These are phyloP conservation scores for Slavum lentiscoides DNA, from an alignment of 2,888 invertebrate species.

Conservation along the genomic window DNA sequence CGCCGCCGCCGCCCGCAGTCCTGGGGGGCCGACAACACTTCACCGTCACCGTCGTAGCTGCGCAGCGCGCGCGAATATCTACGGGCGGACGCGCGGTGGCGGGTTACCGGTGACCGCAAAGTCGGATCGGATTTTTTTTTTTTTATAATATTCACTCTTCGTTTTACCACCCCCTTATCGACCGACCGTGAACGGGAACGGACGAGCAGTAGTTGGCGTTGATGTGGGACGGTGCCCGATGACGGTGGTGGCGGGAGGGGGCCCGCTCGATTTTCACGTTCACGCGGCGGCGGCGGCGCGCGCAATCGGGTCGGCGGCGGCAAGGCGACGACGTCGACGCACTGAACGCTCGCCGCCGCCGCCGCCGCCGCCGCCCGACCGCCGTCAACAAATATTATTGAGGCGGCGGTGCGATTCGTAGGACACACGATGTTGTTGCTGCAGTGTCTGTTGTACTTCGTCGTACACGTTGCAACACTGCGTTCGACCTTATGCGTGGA, in stretches of 20 bases:
- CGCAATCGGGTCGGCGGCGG: slow-evolving; percentile 25
- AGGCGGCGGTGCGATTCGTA: not conserved
- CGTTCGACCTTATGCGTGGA: slow-evolving; percentile 35
- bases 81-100: no score
- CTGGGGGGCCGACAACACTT: no score
- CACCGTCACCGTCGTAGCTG: no score
- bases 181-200: not conserved
- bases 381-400: not conserved
- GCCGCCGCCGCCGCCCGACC: not conserved
- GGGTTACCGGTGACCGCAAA: no score
- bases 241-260: no score
- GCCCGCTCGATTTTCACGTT: no score
- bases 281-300: not conserved
- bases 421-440: slow-evolving; percentile 20
- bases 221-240: no score
- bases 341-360: not conserved
- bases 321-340: slow-evolving; percentile 16
- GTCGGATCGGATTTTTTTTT: not conserved
- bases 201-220: no score
- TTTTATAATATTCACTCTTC: not conserved
- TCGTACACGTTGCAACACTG: slow-evolving; percentile 50
- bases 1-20: not conserved
- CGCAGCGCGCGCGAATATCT: no score
- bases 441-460: slow-evolving; percentile 11
- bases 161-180: slow-evolving; percentile 7